A percentile compares a stretch with the other conserved stretches of the same genome.
Conservation (phyloP, 2,888 invertebrate genomes). For the Agonum fuliginosum region DNA sequence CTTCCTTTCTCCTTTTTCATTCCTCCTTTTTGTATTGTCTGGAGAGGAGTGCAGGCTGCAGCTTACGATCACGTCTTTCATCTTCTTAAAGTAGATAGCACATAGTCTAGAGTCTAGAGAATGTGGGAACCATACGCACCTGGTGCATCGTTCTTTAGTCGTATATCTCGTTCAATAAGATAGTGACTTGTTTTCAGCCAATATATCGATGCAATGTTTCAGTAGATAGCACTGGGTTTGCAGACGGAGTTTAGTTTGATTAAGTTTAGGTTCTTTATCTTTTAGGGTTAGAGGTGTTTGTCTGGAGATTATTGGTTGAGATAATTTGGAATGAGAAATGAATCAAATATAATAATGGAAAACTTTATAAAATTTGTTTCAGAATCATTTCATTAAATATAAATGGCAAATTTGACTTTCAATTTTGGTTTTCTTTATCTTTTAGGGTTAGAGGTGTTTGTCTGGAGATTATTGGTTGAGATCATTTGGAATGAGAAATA, state of each 20-base stretch:
- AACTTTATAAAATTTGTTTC: not conserved
- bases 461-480: too few species aligned
- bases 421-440: too few species aligned
- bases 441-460: not conserved
- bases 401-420: too few species aligned
- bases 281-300: not conserved
- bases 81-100: not conserved
- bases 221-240: not conserved
- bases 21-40: not conserved
- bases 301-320: too few species aligned
- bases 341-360: not conserved
- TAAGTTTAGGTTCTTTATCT: not conserved
- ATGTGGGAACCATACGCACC: not conserved
- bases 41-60: not conserved
- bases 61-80: not conserved
- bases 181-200: not conserved
- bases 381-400: too few species aligned
- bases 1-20: too few species aligned
- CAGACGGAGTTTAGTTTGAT: not conserved
- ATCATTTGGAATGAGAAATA: not conserved
- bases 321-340: not conserved
- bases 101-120: too few species aligned
- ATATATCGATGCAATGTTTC: not conserved
- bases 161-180: not conserved
- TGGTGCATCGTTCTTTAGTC: not conserved